Percentiles rank a stretch among this genome's conserved stretches.
These are phyloP conservation scores for Phyto melanocephala DNA, from an alignment of 2,888 invertebrate species.

Conservation along the genomic window DNA sequence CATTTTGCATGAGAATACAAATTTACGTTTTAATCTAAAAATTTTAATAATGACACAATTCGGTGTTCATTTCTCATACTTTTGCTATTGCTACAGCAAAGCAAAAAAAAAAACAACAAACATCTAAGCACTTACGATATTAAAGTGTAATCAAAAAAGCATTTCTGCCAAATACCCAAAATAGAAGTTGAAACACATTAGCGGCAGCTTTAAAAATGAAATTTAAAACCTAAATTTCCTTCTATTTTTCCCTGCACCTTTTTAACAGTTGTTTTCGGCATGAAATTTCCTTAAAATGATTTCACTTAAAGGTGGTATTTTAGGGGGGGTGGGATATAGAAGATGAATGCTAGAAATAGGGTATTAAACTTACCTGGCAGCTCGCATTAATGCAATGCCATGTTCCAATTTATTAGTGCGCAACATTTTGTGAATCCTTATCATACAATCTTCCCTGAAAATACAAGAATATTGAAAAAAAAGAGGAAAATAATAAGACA, in stretches of 20 bases:
- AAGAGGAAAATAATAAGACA: too few relatives aligned
- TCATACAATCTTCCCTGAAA: constrained; percentile 90
- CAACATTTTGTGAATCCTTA: constrained; percentile 88
- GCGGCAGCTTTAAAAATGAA: constrained; percentile 35
- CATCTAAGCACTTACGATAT: constrained; percentile 16
- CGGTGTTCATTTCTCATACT: too few relatives aligned
- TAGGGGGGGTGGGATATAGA: neutral
- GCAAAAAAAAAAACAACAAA: neutral
- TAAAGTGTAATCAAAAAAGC: constrained; percentile 60
- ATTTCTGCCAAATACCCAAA: constrained; percentile 10
- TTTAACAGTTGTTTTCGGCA: constrained; percentile 2
- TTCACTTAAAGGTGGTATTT: neutral
- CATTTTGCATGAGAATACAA: too few relatives aligned
- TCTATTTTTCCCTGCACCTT: neutral
- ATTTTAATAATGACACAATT: too few relatives aligned
- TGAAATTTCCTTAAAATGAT: neutral
- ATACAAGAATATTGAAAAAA: constrained; percentile 47
- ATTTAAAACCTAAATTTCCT: constrained; percentile 32
- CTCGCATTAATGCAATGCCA: constrained; percentile 89
- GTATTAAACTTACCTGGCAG: constrained; percentile 82
- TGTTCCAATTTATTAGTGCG: constrained; percentile 86
- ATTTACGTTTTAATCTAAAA: too few relatives aligned
- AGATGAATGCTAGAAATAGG: neutral
- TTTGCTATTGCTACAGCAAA: too few relatives aligned
- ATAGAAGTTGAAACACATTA: constrained; percentile 29